Conservation (phyloP, 2,888 invertebrate genomes). For the Troilus luridus region DNA sequence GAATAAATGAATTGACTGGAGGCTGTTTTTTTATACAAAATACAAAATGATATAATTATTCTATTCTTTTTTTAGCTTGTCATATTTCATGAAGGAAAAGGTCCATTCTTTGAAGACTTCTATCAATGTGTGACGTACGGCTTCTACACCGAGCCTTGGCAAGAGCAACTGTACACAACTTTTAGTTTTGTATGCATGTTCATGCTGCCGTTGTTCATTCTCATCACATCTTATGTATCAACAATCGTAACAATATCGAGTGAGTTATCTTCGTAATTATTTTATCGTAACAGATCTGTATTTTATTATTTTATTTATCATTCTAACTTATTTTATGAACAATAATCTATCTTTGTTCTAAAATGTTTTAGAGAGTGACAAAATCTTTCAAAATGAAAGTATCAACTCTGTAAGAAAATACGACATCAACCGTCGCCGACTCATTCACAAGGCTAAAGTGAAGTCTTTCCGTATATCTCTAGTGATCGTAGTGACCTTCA, state of each 20-base stretch:
- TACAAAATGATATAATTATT: not conserved
- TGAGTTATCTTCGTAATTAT: slow-evolving; percentile 71
- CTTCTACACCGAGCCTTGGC: slow-evolving; percentile 83
- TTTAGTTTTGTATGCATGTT: slow-evolving; percentile 85
- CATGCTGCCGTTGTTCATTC: slow-evolving; percentile 80
- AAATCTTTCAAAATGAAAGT: slow-evolving; percentile 76
- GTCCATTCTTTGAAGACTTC: slow-evolving; percentile 85
- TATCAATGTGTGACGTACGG: slow-evolving; percentile 88
- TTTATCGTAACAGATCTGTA: not conserved
- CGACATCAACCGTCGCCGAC: slow-evolving; percentile 77
- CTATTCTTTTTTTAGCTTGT: slow-evolving; percentile 74
- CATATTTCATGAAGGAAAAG: slow-evolving; percentile 81
- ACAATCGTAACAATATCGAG: slow-evolving; percentile 85
- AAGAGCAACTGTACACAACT: slow-evolving; percentile 84
- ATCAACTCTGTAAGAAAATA: slow-evolving; percentile 70
- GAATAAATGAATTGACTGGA: too few species aligned
- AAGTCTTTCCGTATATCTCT: slow-evolving; percentile 85
- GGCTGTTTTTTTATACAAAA: too few species aligned
- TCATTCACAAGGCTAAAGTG: slow-evolving; percentile 84
- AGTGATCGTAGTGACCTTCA: slow-evolving; percentile 85
- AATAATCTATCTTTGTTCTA: not conserved
- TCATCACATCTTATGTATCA: slow-evolving; percentile 83
- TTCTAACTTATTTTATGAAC: not conserved
- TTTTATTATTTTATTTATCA: not conserved
- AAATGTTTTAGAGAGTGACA: slow-evolving; percentile 76